Base-by-base conservation (phyloP, 2,113 vertebrate genomes). In the Strigops habroptila region DNA sequence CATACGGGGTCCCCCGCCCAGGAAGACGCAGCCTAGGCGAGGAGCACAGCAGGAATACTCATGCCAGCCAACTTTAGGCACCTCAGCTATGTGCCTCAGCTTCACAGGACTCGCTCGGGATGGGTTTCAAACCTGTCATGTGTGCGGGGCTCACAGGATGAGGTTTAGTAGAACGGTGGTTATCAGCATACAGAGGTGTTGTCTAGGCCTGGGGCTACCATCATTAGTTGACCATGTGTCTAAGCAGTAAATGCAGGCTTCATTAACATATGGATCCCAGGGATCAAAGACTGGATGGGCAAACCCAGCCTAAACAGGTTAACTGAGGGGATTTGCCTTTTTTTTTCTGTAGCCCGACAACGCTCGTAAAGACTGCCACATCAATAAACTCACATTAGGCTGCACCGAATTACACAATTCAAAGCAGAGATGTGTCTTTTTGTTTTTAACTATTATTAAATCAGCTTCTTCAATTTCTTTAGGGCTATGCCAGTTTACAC, bases 1-100 rank as follows among this genome's bases (percentile, higher is more conserved):
- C 18, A 23, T 14, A 37, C 0, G 1, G 4, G 10, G n/a, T 57
- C 13, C 70, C 55, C 4, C 0, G 0, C 16, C 17, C 23, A 21
- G 10, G 5, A 69, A 65, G 48, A 12, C 0, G 3, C 8, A 91
- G 9, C 18, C 46, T 12, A 11, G 39, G 7, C 0, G 0, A 64
- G 27, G 23, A 63, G 48, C 28, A 46, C 27, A 33, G 44, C 22
- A 15, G 49, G 35, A 46, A 12, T 13, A 23, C 1, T 74, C 18
- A 9, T 17, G 16, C 4, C 2, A 2, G 31, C 22, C 69, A 75
- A 3, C 46, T n/a, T 78, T 17, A 59, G 65, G 15, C 7, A 0
- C 30, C 37, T 77, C 48, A 4, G 14, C 41, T 46, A 30, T 30
- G 35, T 0, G 2, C 33, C 41, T 82, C 46, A 5, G 5, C n/a